Evolutionary conservation across 2,888 invertebrate genomes (phyloP), one percentile per base, ranked within the genome.

Genomic region (Philereme vetulata): DNA sequence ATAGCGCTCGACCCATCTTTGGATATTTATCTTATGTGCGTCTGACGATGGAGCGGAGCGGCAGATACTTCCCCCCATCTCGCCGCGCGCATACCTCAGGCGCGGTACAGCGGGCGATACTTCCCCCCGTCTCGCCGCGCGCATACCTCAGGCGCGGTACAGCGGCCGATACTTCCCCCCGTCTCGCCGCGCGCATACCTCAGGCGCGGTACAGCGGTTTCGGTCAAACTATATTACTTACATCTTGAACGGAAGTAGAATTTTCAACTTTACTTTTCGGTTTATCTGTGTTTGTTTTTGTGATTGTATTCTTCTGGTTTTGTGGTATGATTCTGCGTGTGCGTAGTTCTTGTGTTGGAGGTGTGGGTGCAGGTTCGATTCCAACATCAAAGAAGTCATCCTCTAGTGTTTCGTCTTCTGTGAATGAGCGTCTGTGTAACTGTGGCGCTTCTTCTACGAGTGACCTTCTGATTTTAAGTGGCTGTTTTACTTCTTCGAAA

Each of bases 311-410:
- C 76, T 63, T 69, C 65, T 44, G 67, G 0, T 75, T 82, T 60
- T 78, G 82, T 57, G 78, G 79, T 74, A 77, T 72, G 57, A 77
- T 75, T 72, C 82, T 82, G 66, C 79, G 78, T 42, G 72, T 78
- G 55, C 77, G 64, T 62, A 11, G 48, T 49, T 51, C 57, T 58
- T 63, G 60, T 68, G 61, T 71, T 2, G 42, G 9, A 9, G 47
- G 36, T 40, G 51, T 72, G 43, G 67, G 72, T 78, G 65, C 74
- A 68, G 44, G 72, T 71, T 79, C 75, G 42, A 79, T 70, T 10
- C 80, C 82, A 57, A 75, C 75, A 5, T 87, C 86, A 56, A 86
- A 86, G 10, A 80, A 81, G 57, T 88, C 87, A 33, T 86, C 81
- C 42, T 85, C 82, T 44, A 78, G 74, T 57, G 60, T 44, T 32